Evolutionary conservation across 2,888 invertebrate genomes (phyloP), one percentile per base, ranked within the genome.

Genomic region (Lamproptera curius): DNA sequence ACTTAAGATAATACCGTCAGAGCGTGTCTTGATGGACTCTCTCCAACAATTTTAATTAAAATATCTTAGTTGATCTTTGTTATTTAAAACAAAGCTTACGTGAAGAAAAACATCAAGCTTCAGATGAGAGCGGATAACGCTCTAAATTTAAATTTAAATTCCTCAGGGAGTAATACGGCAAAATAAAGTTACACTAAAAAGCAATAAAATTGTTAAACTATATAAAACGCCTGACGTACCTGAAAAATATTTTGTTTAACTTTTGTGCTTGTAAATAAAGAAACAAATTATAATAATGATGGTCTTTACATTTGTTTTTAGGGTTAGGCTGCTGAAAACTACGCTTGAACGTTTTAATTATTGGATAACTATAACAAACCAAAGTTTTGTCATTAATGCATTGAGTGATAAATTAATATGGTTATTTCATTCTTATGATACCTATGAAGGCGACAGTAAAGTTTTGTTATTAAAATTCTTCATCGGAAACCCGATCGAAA

Each of bases 1-100:
- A 2, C 28, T 10, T n/a, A 28, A 31, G 28, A 8, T 42, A 42
- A 23, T 34, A 35, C 34, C 35, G 15, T 13, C 34, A 34, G 35
- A 42, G 35, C 42, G 20, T n/a, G 34, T 14, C 10, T 17, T 42
- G 42, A 42, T 35, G 34, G 42, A 42, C 42, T 14, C 6, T 17
- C 42, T 35, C 13, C 17, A 42, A 42, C 42, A 35, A 42, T 42
- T 42, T 23, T 23, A 23, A 23, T 6, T 23, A 23, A 23, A 23
- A 6, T 23, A 6, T 6, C 23, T 23, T 23, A 4, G 23, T 23
- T 23, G 23, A 4, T 23, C 4, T 23, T 23, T 6, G 23, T 23
- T 23, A 23, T 23, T 23, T 23, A 6, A 23, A 23, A 23, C 23
- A 23, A 23, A 23, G 23, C 23, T 23, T 23, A 23, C 23, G 23